Percentiles rank a stretch among this genome's conserved stretches.
These are phyloP conservation scores for Aurelia aurita DNA, from an alignment of 30 jellyfish, hydroid and myxozoan species.

Conservation along the genomic window DNA sequence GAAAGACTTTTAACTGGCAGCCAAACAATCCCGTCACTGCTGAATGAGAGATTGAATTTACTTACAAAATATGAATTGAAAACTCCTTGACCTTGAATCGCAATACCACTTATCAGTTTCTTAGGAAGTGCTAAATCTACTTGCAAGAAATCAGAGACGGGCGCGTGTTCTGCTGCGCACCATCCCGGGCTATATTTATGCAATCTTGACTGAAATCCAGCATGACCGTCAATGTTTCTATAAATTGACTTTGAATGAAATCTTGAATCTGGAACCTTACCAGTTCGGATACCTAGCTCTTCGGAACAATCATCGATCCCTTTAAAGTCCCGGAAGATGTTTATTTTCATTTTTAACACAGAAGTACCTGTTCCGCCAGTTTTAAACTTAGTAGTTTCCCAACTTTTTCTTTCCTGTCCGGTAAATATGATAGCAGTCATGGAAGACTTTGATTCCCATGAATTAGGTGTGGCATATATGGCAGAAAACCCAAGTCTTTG, in stretches of 20 bases:
- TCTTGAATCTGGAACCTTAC: slow-evolving; percentile 27
- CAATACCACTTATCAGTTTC: slow-evolving; percentile 34
- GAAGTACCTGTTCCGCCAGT: neutral
- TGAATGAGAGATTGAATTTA: neutral
- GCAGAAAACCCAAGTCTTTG: slow-evolving; percentile 49
- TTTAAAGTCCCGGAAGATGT: slow-evolving; percentile 22
- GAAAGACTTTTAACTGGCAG: neutral
- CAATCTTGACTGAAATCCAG: neutral
- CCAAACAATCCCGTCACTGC: slow-evolving; percentile 1
- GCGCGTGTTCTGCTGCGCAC: slow-evolving; percentile 20
- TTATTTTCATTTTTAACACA: neutral
- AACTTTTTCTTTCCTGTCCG: slow-evolving; percentile 35
- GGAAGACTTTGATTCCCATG: neutral
- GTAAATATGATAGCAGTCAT: slow-evolving; percentile 45
- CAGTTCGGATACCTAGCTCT: slow-evolving; percentile 44
- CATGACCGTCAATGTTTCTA: neutral
- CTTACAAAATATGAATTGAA: no score
- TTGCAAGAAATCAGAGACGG: slow-evolving; percentile 36
- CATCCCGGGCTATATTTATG: slow-evolving; percentile 8
- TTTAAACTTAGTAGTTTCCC: slow-evolving; percentile 22
- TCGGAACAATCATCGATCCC: slow-evolving; percentile 55
- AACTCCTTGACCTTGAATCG: slow-evolving; percentile 8
- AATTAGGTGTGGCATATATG: slow-evolving; percentile 26
- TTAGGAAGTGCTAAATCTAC: slow-evolving; percentile 40
- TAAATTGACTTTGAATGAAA: slow-evolving; percentile 28